Evolutionary conservation across 2,113 vertebrate genomes (phyloP).

Genomic region (Hiodon alosoides): DNA sequence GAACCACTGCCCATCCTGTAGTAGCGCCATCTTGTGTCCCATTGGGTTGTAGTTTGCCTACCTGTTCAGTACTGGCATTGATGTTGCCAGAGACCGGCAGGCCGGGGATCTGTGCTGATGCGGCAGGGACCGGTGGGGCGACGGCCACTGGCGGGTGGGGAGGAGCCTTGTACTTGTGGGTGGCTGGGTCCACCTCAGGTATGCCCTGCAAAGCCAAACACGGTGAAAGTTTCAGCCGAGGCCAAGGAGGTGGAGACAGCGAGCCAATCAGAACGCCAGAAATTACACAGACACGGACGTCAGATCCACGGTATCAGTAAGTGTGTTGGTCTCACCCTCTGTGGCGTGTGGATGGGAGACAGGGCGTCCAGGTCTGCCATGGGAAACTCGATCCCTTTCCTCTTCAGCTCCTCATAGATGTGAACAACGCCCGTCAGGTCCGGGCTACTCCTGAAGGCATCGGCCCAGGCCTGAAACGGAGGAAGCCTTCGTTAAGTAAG

Average conservation of each 20-base stretch:
- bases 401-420: slow-evolving; percentile 97
- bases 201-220: slow-evolving; percentile 65
- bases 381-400: slow-evolving; percentile 93
- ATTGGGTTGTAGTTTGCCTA: slow-evolving; percentile 38
- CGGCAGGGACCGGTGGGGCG: slow-evolving; percentile 31
- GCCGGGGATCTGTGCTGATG: slow-evolving; percentile 51
- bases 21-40: not conserved
- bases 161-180: slow-evolving; percentile 72
- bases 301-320: not conserved
- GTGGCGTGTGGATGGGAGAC: slow-evolving; percentile 95
- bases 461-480: slow-evolving; percentile 85
- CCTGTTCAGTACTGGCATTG: slow-evolving; percentile 89
- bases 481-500: not conserved
- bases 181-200: slow-evolving; percentile 89
- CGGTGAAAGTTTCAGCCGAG: too few species aligned
- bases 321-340: slow-evolving; percentile 71
- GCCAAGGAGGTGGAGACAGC: not conserved
- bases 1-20: too few species aligned
- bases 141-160: slow-evolving; percentile 45
- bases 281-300: not conserved
- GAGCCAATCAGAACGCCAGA: not conserved
- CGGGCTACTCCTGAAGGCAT: slow-evolving; percentile 93
- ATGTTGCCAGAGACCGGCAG: slow-evolving; percentile 71
- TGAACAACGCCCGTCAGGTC: slow-evolving; percentile 96
- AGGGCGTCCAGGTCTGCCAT: slow-evolving; percentile 92